Evolutionary conservation across 2,888 invertebrate genomes (phyloP).

Genomic region (Gastrophysa polygoni): DNA sequence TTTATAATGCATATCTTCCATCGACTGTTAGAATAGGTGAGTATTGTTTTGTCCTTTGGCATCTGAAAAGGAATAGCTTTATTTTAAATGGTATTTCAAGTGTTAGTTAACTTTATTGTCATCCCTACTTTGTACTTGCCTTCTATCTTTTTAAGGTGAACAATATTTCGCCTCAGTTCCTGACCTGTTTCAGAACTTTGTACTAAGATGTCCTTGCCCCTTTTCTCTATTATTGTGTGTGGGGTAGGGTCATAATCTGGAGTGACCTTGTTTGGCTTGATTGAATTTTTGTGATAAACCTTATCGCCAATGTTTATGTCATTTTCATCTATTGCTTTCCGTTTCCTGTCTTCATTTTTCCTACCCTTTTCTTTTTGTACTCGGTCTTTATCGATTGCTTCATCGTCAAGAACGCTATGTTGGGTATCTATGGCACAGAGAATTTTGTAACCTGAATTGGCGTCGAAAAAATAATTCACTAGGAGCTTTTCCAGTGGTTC

Average conservation of each 20-base stretch:
- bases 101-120: background rate
- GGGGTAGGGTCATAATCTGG: constrained; percentile 1
- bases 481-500: constrained; percentile 19
- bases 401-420: background rate
- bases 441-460: constrained; percentile 11
- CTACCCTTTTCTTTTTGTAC: constrained; percentile 9
- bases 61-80: background rate
- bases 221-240: constrained; percentile 11
- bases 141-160: background rate
- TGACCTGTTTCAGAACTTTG: background rate
- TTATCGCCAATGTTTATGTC: constrained; percentile 10
- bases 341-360: background rate
- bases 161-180: background rate
- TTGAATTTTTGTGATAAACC: constrained; percentile 27
- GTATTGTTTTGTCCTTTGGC: background rate
- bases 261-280: background rate
- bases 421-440: background rate
- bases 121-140: background rate
- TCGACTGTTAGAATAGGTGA: background rate
- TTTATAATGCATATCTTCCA: background rate
- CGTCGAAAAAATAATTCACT: constrained; percentile 21
- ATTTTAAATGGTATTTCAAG: background rate
- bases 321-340: constrained; percentile 3
- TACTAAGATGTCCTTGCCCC: background rate
- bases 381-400: background rate